These are phyloP conservation scores for Psittacus erithacus DNA, from an alignment of 2,113 vertebrate species.

Conservation along the genomic window DNA sequence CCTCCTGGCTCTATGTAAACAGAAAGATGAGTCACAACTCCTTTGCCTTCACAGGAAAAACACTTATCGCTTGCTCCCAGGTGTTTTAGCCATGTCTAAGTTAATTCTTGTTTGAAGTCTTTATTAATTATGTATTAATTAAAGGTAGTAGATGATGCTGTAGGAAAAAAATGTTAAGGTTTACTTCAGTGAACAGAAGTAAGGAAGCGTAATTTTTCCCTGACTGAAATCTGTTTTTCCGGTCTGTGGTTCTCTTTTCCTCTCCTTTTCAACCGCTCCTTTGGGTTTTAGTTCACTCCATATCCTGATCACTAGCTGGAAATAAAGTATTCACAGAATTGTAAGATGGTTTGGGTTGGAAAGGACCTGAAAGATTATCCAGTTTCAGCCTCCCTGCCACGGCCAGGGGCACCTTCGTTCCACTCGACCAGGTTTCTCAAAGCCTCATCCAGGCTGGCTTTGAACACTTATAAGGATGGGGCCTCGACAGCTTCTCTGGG, in stretches of 20 bases:
- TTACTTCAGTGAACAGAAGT: background rate
- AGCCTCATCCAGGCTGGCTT: background rate
- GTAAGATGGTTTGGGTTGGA: background rate
- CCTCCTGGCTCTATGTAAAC: background rate
- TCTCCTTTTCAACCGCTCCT: fast-evolving
- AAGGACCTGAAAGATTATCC: background rate
- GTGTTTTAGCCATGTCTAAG: background rate
- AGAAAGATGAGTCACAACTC: background rate
- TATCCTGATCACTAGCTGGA: background rate
- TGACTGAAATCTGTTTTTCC: background rate
- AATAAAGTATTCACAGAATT: background rate
- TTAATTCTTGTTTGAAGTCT: background rate
- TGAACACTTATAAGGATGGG: background rate
- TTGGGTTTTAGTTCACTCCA: background rate
- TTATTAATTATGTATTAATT: background rate
- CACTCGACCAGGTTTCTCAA: background rate
- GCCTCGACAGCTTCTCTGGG: background rate
- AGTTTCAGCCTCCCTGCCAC: background rate
- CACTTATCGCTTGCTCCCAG: background rate
- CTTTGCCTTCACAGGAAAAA: background rate
- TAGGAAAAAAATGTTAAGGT: background rate
- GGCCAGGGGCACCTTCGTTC: background rate
- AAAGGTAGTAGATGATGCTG: background rate
- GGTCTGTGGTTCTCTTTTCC: background rate
- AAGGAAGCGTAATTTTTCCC: background rate